A percentile compares a stretch with the other conserved stretches of the same genome.
These are phyloP conservation scores for Melitaea cinxia DNA, from an alignment of 1,140 invertebrate species.

Conservation along the genomic window DNA sequence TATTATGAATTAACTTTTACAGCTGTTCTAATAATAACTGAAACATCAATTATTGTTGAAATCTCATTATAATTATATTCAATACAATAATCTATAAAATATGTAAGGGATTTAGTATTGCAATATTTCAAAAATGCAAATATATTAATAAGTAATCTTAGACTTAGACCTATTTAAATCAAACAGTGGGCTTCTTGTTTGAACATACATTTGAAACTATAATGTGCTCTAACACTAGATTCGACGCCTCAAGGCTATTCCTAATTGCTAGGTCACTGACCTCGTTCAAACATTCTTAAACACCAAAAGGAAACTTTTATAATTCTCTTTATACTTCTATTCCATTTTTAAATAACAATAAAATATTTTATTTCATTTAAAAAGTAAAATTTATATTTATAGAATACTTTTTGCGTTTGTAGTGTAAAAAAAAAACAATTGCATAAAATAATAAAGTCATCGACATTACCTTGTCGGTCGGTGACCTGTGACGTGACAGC, in stretches of 20 bases:
- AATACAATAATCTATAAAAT: no score
- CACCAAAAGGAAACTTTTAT: not conserved
- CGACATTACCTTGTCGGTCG: conserved; percentile 28
- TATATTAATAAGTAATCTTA: no score
- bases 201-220: no score
- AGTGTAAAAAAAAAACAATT: not conserved
- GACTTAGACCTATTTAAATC: no score
- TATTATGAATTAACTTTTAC: no score
- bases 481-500: conserved; percentile 47
- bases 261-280: conserved; percentile 6
- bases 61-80: no score
- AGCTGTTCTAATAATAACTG: no score
- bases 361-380: not conserved
- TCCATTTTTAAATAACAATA: not conserved
- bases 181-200: no score
- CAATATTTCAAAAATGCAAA: no score
- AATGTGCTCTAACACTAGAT: not conserved
- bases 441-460: conserved; percentile 32
- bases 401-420: not conserved
- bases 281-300: not conserved
- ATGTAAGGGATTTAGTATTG: no score
- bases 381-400: not conserved
- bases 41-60: no score
- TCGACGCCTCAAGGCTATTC: not conserved
- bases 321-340: not conserved